Base-by-base conservation (phyloP, 2,797 vertebrate species). In the Potorous gilbertii region DNA sequence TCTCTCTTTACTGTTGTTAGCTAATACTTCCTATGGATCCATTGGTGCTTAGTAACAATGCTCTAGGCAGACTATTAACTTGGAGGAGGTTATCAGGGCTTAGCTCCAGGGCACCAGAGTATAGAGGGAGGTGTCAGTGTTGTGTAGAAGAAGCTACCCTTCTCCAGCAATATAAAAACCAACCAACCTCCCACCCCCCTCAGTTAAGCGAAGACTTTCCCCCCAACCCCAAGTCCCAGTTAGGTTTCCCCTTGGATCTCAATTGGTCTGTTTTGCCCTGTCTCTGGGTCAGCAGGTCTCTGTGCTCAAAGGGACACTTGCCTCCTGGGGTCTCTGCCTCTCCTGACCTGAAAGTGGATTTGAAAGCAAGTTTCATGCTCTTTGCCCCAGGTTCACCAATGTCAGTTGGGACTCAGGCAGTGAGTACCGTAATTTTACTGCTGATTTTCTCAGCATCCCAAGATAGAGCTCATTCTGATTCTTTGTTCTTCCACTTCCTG, bases 401-500 rank as follows among this genome's bases (percentile, higher is more conserved):
- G n/a, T 24, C 46, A 46, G 21, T 46, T 81, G 40, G 46, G 74
- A 11, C 74, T 87, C 40, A 50, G 21, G 21, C 24, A 87, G n/a
- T 81, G 9, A 16, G 66, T 81, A 8, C 18, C 46, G 46, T 81
- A 81, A 81, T 46, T 24, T 10, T 6, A 40, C 14, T 54, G 21
- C n/a, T 74, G 89, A 92, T 50, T 89, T 92, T 93, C 55, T 93
- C 56, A 93, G 54, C 91, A 92, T 94, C 9, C 28, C 8, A 90
- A 54, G 91, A 29, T 5, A 59, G 66, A 93, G 93, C 90, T 96
- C 90, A 92, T 28, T 95, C 92, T 62, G 50, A 96, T 31, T 50
- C 6, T 91, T 21, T 96, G 52, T 94, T 95, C 54, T 96, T 96
- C 91, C 31, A 95, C 66, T 97, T 98, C 91, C 92, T 96, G 29